A percentile compares a stretch with the other conserved stretches of the same genome.
phyloP scores from a whole-genome alignment of 1,140 invertebrate genomes.

The Zaprionus tsacasi region DNA sequence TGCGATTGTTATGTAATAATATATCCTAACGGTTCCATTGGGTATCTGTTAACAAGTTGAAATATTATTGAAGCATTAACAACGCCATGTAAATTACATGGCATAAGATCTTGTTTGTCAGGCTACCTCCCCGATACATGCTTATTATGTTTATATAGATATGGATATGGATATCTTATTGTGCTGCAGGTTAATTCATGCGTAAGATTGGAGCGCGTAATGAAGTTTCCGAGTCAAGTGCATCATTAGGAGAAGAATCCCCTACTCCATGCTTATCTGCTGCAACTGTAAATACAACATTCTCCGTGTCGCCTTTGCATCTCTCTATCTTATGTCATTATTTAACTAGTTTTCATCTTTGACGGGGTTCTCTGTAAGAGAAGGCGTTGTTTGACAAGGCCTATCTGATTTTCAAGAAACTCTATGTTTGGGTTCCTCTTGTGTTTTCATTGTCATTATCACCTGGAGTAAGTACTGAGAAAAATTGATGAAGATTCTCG shows the following conservation, averaged over 20 bases:
- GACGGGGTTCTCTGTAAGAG: not conserved
- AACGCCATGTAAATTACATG: slow-evolving; percentile 6
- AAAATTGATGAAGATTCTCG: not conserved
- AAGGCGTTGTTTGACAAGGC: slow-evolving; percentile 3
- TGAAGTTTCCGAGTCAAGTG: not conserved
- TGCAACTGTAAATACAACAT: slow-evolving; percentile 27
- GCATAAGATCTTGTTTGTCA: slow-evolving; percentile 8
- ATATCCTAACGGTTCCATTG: slow-evolving; percentile 15
- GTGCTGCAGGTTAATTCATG: slow-evolving; percentile 1
- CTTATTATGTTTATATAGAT: slow-evolving; percentile 1
- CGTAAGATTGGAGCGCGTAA: slow-evolving; percentile 15
- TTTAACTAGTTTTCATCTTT: slow-evolving; percentile 13
- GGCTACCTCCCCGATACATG: not conserved
- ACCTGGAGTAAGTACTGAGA: not conserved
- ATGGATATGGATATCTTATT: not conserved
- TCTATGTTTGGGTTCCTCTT: slow-evolving; percentile 18
- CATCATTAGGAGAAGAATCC: not conserved
- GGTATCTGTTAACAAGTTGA: slow-evolving; percentile 12
- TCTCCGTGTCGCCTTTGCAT: not conserved
- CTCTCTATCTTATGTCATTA: slow-evolving; percentile 16
- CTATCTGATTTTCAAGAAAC: slow-evolving; percentile 6
- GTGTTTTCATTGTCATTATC: slow-evolving; percentile 23
- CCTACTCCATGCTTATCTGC: not conserved
- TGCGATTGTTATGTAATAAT: slow-evolving; percentile 20
- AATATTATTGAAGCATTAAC: slow-evolving; percentile 12